These are phyloP conservation scores for Macheiramphus alcinus DNA, from an alignment of 2,113 vertebrate species.

Conservation along the genomic window DNA sequence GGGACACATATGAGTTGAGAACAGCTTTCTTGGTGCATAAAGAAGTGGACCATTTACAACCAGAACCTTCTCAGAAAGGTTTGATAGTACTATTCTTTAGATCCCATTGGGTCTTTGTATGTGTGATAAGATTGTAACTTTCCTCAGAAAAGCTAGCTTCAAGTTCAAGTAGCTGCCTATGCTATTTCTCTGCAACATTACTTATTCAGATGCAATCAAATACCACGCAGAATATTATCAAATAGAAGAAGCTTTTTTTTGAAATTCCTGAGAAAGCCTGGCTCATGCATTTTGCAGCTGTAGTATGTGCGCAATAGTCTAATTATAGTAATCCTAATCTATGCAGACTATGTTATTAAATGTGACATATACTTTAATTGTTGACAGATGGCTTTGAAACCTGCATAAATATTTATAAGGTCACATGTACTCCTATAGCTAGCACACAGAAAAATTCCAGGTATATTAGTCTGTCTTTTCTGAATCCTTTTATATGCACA, in stretches of 20 bases:
- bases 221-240: slow-evolving; percentile 26
- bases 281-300: slow-evolving; percentile 40
- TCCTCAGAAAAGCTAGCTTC: not conserved
- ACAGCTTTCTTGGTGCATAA: not conserved
- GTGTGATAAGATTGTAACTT: not conserved
- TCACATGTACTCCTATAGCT: not conserved
- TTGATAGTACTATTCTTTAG: not conserved
- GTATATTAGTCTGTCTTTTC: not conserved
- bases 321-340: slow-evolving; percentile 64
- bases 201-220: slow-evolving; percentile 65
- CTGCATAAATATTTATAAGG: slow-evolving; percentile 55
- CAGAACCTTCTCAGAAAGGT: not conserved
- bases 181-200: not conserved
- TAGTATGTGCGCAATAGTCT: slow-evolving; percentile 15
- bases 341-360: slow-evolving; percentile 40
- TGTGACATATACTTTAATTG: slow-evolving; percentile 50
- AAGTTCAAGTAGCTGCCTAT: slow-evolving; percentile 13
- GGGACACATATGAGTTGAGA: not conserved
- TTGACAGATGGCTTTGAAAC: slow-evolving; percentile 56
- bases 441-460: not conserved
- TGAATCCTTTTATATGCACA: not conserved
- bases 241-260: not conserved
- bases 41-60: not conserved
- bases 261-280: slow-evolving; percentile 22
- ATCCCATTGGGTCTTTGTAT: not conserved